Conservation (phyloP, 2,797 vertebrate genomes). For the Clarias fuscus region DNA sequence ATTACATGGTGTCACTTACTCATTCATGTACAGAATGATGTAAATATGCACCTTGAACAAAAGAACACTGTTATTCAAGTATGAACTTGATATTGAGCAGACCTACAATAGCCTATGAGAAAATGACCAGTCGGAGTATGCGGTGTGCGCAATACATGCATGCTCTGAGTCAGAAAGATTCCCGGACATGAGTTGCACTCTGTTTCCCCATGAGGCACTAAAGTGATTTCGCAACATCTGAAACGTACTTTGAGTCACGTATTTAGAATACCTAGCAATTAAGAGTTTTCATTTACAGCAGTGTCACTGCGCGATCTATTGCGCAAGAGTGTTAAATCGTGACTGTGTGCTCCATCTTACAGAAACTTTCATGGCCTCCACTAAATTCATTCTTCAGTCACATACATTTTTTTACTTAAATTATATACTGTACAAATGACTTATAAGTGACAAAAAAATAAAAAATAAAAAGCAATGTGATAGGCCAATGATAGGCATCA, state of each 20-base stretch:
- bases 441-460: too few species aligned
- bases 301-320: neutral
- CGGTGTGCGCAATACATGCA: constrained; percentile 3
- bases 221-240: constrained; percentile 36
- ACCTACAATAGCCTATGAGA: constrained; percentile 31
- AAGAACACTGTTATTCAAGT: constrained; percentile 35
- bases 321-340: neutral
- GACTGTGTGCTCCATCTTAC: neutral
- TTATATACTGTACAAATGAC: too few species aligned
- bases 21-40: constrained; percentile 7
- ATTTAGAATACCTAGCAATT: constrained; percentile 3
- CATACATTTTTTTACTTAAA: too few species aligned
- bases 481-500: neutral
- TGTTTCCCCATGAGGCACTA: constrained; percentile 30
- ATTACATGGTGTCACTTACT: constrained; percentile 9
- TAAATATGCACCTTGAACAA: constrained; percentile 8
- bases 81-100: constrained; percentile 27
- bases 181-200: constrained; percentile 23
- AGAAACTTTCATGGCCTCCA: too few species aligned
- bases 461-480: too few species aligned
- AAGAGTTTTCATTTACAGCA: neutral
- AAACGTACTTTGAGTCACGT: neutral
- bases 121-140: neutral
- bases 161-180: constrained; percentile 37
- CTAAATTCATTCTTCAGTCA: too few species aligned